Base-by-base conservation (phyloP, 23 tunicate species). In the Ascidia mentula region DNA sequence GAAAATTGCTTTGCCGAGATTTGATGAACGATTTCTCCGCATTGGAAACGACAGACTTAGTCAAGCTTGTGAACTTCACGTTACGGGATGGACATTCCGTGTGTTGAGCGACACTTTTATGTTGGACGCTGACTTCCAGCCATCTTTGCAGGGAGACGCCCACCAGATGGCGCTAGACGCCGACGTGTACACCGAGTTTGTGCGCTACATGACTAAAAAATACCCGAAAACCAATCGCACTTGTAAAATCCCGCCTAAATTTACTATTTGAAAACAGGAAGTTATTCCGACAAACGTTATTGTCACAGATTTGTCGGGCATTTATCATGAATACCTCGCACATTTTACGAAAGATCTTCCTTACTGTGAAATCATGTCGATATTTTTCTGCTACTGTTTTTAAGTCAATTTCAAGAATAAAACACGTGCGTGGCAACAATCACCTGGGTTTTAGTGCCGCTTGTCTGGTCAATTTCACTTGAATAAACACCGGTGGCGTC, bases 1-100 rank as follows among this genome's bases (percentile, higher is more conserved):
- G 31, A 34, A 32, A 32, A 39, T 35, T 26, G 45, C 69, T 31
- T 31, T 40, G 32, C 91, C 91, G 12, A 69, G 34, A 46, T 81
- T 69, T 74, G 86, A 87, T 34, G 91, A 87, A 60, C 84, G 78
- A 22, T 87, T 87, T 65, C 31, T n/a, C 60, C 81, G 65, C 74
- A 73, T 24, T 37, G 77, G 81, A 15, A 75, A 81, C 75, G 60
- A 87, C 45, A 75, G 91, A 9, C 7, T 87, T 1, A 87, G 91
- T 60, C 86, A 69, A 33, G 31, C 81, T 4, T 87, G 91, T 75
- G 91, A 87, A 69, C 20, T 87, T 32, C 75, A 76, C 30, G 35
- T 79, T 8, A 70, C 77, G 1, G 91, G 75, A 15, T 87, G 72
- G 69, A 40, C 74, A 22, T 80, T 87, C 40, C 22, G 40, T 28